These are phyloP conservation scores for Tetraneura akinire DNA, from an alignment of 1,140 invertebrate species.

Conservation along the genomic window DNA sequence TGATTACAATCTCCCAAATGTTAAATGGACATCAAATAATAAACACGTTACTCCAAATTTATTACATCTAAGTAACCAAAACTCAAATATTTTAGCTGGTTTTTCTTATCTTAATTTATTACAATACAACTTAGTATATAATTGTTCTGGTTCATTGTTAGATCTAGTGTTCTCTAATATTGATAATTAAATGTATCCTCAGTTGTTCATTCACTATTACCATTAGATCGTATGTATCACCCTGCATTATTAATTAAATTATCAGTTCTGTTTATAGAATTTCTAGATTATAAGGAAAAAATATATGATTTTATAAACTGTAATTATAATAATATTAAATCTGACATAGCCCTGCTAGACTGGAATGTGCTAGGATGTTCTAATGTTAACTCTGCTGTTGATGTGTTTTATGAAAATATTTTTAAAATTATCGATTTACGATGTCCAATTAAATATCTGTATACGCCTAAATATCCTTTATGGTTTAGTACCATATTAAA, in stretches of 20 bases:
- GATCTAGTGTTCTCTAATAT: background rate
- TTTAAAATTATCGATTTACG: background rate
- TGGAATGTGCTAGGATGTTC: background rate
- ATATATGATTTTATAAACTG: background rate
- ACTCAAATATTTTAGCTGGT: background rate
- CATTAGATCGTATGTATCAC: background rate
- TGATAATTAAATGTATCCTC: background rate
- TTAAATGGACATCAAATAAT: background rate
- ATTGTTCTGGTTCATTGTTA: background rate
- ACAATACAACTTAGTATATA: background rate
- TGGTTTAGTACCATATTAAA: too few relatives aligned
- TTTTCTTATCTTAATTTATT: background rate
- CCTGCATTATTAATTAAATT: background rate
- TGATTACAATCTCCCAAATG: background rate
- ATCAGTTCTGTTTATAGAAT: background rate
- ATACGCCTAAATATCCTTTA: too few relatives aligned
- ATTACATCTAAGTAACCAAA: background rate
- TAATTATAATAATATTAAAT: constrained; percentile 1
- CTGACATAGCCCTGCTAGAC: background rate
- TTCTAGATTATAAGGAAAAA: background rate
- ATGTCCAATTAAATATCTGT: background rate
- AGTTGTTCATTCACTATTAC: background rate
- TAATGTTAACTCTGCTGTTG: background rate
- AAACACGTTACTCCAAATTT: background rate
- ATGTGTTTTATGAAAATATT: background rate